phyloP scores from a whole-genome alignment of 2,797 vertebrate species.

The Pangasius djambal region DNA sequence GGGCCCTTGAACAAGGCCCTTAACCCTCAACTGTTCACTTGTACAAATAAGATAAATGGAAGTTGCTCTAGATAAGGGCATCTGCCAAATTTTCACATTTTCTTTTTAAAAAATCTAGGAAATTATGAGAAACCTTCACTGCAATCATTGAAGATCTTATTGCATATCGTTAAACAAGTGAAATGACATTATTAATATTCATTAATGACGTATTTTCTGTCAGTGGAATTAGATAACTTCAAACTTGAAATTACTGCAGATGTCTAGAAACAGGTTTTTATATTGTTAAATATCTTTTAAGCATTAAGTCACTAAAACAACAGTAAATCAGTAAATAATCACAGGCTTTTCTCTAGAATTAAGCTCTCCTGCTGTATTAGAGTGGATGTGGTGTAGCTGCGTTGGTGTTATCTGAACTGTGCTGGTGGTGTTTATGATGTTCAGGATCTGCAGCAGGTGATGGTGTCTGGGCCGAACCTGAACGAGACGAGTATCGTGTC shows the following conservation, averaged over 20 bases:
- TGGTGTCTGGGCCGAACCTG: conserved; percentile 96
- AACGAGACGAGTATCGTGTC: conserved; percentile 97
- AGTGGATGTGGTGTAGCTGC: neutral
- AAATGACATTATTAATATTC: neutral
- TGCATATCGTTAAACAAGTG: neutral
- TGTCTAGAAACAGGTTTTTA: neutral
- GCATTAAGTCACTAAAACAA: neutral
- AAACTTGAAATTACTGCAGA: neutral
- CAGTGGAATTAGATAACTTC: neutral
- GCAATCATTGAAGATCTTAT: neutral
- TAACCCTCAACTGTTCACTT: no score
- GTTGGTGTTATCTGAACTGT: neutral
- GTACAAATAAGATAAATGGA: no score
- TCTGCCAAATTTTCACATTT: no score
- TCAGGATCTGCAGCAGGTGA: conserved; percentile 96
- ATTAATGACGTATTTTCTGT: neutral
- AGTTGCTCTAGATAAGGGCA: no score
- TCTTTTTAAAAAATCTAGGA: no score
- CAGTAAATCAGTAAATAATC: neutral
- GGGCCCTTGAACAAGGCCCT: no score
- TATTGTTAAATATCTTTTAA: neutral
- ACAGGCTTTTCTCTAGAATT: neutral
- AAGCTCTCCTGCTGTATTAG: neutral
- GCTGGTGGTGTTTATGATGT: conserved; percentile 1
- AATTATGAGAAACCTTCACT: no score